Conservation (phyloP, 2,113 vertebrate species). For the Chelonoidis abingdonii region DNA sequence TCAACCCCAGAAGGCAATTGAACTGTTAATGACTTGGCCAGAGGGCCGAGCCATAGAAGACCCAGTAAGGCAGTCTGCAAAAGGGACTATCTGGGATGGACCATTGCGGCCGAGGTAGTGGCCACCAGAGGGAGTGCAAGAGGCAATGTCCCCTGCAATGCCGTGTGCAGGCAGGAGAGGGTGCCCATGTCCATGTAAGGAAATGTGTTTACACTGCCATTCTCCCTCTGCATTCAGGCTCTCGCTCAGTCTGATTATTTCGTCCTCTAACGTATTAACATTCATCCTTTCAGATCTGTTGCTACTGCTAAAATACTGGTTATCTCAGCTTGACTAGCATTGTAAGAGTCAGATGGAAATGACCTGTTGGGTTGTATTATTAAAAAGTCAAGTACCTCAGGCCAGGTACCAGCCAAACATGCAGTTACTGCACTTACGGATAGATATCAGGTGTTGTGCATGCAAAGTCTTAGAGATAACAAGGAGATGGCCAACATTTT, state of each 20-base stretch:
- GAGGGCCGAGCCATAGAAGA: too few species aligned
- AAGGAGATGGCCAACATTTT: background rate
- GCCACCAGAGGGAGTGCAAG: too few species aligned
- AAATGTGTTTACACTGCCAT: background rate
- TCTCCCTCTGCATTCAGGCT: background rate
- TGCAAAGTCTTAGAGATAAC: rapidly evolving
- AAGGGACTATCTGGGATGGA: too few species aligned
- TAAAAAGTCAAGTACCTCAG: background rate
- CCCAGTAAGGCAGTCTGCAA: too few species aligned
- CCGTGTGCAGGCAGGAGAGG: too few species aligned
- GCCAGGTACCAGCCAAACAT: background rate
- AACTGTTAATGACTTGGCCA: too few species aligned
- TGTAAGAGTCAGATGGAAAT: background rate
- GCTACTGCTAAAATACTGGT: background rate
- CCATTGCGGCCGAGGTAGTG: too few species aligned
- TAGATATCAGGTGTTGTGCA: rapidly evolving
- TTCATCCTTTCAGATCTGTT: background rate
- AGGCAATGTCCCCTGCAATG: too few species aligned
- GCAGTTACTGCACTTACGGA: background rate
- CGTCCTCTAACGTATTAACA: background rate
- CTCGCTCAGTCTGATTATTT: background rate
- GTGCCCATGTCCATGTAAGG: too few species aligned
- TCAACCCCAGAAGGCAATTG: too few species aligned
- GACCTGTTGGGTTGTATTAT: background rate
- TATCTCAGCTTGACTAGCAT: background rate